Base-by-base conservation (phyloP, 2,113 vertebrate genomes). In the Hippocampus comes region DNA sequence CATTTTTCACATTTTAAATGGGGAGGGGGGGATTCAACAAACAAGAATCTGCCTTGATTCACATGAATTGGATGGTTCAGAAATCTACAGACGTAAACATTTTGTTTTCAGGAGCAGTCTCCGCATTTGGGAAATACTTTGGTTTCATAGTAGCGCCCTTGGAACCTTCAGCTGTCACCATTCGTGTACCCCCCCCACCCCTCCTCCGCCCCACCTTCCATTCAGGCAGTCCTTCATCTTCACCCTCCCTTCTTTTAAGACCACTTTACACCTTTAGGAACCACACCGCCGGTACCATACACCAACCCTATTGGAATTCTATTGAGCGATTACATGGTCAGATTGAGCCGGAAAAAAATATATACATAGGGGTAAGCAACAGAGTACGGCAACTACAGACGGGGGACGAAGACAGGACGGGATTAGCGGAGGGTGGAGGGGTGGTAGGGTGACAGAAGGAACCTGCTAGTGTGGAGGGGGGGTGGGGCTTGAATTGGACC, bases 371-470 rank as follows among this genome's bases (percentile, higher is more conserved):
- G 70, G 43, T 72, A 41, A 11, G 61, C 65, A 70, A 70, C 67
- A 68, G 68, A 71, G 80, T 70, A 63, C 71, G 76, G 77, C 80
- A 81, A 82, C 42, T 65, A 30, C 72, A 78, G 89, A 81, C 61
- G 67, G 48, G 66, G 34, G 72, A 63, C 0, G 56, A 53, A 73
- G 63, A 56, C 66, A 59, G 27, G 73, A 60, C 67, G 73, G 84
- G 89, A 88, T 89, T 89, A 87, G 63, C 34, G 51, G 82, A 81
- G 67, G 21, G 53, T n/a, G 82, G 83, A 70, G 82, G 81, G 82
- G n/a, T 20, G 38, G 34, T 46, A 11, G 63, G 84, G 78, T 75
- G 80, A 84, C 87, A 90, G 89, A 89, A 75, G 77, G 87, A 66
- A 81, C 78, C 79, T 75, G 76, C 82, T 74, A 70, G 75, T 49